Base-by-base conservation (phyloP, 2,888 invertebrate genomes). In the Meta bourneti region DNA sequence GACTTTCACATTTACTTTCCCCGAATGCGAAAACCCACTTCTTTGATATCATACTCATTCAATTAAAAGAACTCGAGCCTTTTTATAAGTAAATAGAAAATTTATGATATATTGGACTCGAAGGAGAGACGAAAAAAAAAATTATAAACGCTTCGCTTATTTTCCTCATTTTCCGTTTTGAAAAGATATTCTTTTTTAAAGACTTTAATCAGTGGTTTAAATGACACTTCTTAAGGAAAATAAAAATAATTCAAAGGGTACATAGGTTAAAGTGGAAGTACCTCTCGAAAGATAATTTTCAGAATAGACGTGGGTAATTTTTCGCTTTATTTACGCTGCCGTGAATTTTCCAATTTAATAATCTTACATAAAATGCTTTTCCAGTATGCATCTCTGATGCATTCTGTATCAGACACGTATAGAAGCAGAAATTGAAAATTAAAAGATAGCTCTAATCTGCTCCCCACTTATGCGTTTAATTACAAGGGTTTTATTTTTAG, bases 191-290 rank as follows among this genome's bases (percentile, higher is more conserved):
- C 71, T 51, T 70, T 82, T 71, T 82, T 49, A 11, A 79, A 79
- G 54, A 70, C 70, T n/a, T 49, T 82, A 82, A 82, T 82, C 81
- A 82, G 49, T 71, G 20, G 49, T 82, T 70, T 48, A 82, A 82
- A 49, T n/a, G 70, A 82, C 71, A n/a, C 49, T 71, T 61, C 81
- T 34, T 77, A 34, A 5, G 9, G 34, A 61, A 61, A 61, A 34
- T 61, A 54, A 34, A 61, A 79, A 61, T 69, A 79, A 79, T 61
- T n/a, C n/a, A 77, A 51, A n/a, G 51, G n/a, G 11, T 7, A 13
- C 79, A 20, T 20, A 34, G 34, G 54, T 61, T 34, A 79, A 61
- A 61, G 79, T 34, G 16, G 54, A 69, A 34, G 11, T 13, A 49
- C 79, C 16, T 54, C 49, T 61, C 6, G 61, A 61, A 61, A 54